phyloP scores from a whole-genome alignment of 1,140 invertebrate species.

The Meloidogyne chitwoodi region DNA sequence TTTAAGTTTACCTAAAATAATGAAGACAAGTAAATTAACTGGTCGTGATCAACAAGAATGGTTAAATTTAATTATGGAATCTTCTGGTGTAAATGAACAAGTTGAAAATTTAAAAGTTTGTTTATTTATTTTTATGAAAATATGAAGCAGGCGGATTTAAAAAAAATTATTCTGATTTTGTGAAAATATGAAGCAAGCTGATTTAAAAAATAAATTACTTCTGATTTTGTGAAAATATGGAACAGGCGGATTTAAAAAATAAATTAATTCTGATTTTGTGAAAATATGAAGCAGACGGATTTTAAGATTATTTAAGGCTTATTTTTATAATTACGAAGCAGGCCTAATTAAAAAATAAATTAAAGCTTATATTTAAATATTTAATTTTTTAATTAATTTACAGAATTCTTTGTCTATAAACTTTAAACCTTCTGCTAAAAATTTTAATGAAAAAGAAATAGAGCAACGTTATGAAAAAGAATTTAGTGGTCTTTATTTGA shows the following conservation, averaged over 20 bases:
- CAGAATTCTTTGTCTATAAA: neutral
- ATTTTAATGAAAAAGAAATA: neutral
- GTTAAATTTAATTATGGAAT: conserved; percentile 48
- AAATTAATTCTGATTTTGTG: no score
- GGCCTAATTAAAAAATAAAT: no score
- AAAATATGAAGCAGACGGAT: no score
- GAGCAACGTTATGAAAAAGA: conserved; percentile 1
- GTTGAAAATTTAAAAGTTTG: conserved; percentile 19
- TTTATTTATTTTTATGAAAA: neutral
- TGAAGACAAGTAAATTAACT: conserved; percentile 27
- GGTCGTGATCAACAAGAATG: conserved; percentile 42
- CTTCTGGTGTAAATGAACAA: conserved; percentile 42
- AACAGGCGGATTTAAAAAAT: neutral
- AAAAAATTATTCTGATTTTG: neutral
- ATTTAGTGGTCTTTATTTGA: conserved; percentile 25
- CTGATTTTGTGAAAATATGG: no score
- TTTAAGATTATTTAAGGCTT: no score
- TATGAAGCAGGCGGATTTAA: neutral
- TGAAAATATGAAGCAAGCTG: neutral
- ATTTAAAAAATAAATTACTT: no score
- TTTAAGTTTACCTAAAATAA: conserved; percentile 34
- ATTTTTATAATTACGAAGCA: no score
- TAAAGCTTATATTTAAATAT: neutral
- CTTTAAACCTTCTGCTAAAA: neutral
- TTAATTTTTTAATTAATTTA: neutral